These are phyloP conservation scores for Disparrhopalites patrizii DNA, from an alignment of 2,888 invertebrate species.

Conservation along the genomic window DNA sequence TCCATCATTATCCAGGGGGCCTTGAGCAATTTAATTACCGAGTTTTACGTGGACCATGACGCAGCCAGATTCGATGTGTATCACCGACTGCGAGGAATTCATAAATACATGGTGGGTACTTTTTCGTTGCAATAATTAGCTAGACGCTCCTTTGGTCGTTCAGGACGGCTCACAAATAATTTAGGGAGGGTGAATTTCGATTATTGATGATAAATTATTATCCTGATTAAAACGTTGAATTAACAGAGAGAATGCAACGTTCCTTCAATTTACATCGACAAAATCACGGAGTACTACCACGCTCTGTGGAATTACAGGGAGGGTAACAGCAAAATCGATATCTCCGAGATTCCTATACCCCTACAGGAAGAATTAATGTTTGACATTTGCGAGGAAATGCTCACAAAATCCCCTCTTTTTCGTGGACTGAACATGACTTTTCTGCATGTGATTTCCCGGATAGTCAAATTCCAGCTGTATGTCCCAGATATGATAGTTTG, in stretches of 20 bases:
- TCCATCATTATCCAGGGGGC: slow-evolving; percentile 34
- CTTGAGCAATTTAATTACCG: slow-evolving; percentile 33
- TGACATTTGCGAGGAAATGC: slow-evolving; percentile 44
- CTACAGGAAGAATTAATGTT: slow-evolving; percentile 35
- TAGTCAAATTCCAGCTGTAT: slow-evolving; percentile 27
- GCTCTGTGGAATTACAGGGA: slow-evolving; percentile 40
- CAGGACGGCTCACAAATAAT: neutral
- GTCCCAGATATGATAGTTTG: slow-evolving; percentile 30
- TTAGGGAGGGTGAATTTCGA: neutral
- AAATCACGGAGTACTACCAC: slow-evolving; percentile 35
- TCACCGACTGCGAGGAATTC: slow-evolving; percentile 31
- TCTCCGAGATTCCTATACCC: slow-evolving; percentile 29
- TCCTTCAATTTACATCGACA: slow-evolving; percentile 15
- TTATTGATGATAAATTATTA: neutral
- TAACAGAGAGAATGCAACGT: slow-evolving; percentile 15
- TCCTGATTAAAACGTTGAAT: neutral
- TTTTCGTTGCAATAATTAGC: neutral
- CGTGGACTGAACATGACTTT: slow-evolving; percentile 32
- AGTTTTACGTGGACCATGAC: slow-evolving; percentile 35
- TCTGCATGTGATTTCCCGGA: slow-evolving; percentile 31
- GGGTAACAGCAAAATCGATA: slow-evolving; percentile 29
- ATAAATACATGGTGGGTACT: slow-evolving; percentile 29
- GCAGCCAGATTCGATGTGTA: slow-evolving; percentile 37
- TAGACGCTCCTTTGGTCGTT: neutral
- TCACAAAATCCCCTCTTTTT: slow-evolving; percentile 33